Evolutionary conservation across 2,797 vertebrate species (phyloP).

Genomic region (Oryzias dopingdopingensis): DNA sequence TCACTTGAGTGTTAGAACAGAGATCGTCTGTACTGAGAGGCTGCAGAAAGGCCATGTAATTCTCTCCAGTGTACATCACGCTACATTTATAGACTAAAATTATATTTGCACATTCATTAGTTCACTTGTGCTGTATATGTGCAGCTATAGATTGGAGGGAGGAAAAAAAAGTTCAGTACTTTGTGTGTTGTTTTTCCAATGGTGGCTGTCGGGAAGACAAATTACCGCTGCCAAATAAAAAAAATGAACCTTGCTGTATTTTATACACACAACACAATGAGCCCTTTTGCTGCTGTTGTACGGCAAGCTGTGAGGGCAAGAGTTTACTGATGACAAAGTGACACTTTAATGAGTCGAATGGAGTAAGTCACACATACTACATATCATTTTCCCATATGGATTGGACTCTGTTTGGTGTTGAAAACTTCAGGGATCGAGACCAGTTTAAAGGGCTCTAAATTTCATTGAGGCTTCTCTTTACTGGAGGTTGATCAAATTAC

Average conservation of each 20-base stretch:
- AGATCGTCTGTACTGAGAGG: slow-evolving; percentile 6
- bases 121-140: slow-evolving; percentile 10
- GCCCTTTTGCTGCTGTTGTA: slow-evolving; percentile 56
- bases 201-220: slow-evolving; percentile 64
- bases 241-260: slow-evolving; percentile 48
- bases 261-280: slow-evolving; percentile 56
- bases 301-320: slow-evolving; percentile 41
- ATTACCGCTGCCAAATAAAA: slow-evolving; percentile 49
- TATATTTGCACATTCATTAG: slow-evolving; percentile 13
- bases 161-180: slow-evolving; percentile 19
- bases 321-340: slow-evolving; percentile 65
- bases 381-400: slow-evolving; percentile 55
- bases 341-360: slow-evolving; percentile 71
- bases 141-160: slow-evolving; percentile 11
- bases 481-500: slow-evolving; percentile 66
- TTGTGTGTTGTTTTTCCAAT: slow-evolving; percentile 44
- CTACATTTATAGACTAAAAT: slow-evolving; percentile 15
- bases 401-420: slow-evolving; percentile 35
- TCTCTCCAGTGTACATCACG: slow-evolving; percentile 1
- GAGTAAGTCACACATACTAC: slow-evolving; percentile 62
- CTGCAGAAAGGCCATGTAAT: slow-evolving; percentile 5
- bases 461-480: slow-evolving; percentile 35
- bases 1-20: slow-evolving; percentile 29
- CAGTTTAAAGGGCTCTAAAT: slow-evolving; percentile 40
- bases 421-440: slow-evolving; percentile 28